Conservation (phyloP, 1,140 invertebrate genomes). For the Ceratoteleas bidentatus region DNA sequence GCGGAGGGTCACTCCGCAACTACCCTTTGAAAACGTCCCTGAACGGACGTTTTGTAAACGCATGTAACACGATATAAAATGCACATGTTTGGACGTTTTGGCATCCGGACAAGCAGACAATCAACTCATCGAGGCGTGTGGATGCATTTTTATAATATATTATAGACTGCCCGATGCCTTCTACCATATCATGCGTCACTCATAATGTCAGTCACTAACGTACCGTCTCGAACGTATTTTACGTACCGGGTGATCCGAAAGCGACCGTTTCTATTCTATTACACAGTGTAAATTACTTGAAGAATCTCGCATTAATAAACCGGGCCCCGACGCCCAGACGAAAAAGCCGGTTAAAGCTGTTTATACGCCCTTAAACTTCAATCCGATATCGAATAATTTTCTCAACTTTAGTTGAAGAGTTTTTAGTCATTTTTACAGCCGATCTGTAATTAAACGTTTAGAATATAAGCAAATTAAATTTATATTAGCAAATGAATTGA, state of each 20-base stretch:
- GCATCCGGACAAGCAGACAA: conserved; percentile 82
- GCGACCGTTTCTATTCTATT: conserved; percentile 60
- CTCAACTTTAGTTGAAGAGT: no score
- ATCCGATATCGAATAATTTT: no score
- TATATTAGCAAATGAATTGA: no score
- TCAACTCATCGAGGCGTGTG: conserved; percentile 82
- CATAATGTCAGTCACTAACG: conserved; percentile 81
- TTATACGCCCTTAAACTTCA: background rate
- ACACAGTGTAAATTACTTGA: conserved; percentile 51
- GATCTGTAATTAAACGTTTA: no score
- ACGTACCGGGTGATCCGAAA: conserved; percentile 79
- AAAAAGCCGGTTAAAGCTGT: conserved; percentile 13
- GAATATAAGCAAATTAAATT: no score
- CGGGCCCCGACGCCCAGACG: conserved; percentile 2
- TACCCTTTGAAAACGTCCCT: conserved; percentile 66
- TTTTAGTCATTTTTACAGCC: no score
- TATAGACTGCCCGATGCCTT: conserved; percentile 80
- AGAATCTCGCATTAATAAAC: conserved; percentile 41
- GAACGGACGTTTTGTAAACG: conserved; percentile 73
- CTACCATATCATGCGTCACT: conserved; percentile 81
- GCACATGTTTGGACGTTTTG: conserved; percentile 81
- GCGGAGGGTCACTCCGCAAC: conserved; percentile 73
- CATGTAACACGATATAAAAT: conserved; percentile 80
- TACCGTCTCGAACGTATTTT: conserved; percentile 81
- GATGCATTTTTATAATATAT: conserved; percentile 83